A percentile compares a stretch with the other conserved stretches of the same genome.
These are phyloP conservation scores for Drosophila fulvimacula DNA, from an alignment of 2,888 invertebrate genomes.

Conservation along the genomic window DNA sequence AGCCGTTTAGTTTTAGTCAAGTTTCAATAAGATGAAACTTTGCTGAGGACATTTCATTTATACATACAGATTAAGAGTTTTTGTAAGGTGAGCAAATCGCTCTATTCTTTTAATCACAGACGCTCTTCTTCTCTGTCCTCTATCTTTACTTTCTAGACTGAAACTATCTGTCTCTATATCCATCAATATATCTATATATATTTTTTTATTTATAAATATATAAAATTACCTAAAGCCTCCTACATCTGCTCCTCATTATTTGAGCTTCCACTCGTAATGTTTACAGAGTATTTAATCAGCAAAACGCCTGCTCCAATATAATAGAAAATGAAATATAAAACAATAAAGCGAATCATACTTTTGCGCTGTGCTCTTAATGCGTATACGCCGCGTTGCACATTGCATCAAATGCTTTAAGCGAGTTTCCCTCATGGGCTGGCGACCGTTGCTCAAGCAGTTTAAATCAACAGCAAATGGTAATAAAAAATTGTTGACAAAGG, in stretches of 20 bases:
- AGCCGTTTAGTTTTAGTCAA: too few relatives aligned
- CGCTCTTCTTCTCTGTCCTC: too few relatives aligned
- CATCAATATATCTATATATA: too few relatives aligned
- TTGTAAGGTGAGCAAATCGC: too few relatives aligned
- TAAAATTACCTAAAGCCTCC: too few relatives aligned
- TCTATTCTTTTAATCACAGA: too few relatives aligned
- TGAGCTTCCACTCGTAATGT: background rate
- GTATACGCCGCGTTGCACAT: conserved; percentile 39
- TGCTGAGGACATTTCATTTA: too few relatives aligned
- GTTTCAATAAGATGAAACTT: too few relatives aligned
- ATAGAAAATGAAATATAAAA: background rate
- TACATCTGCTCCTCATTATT: too few relatives aligned
- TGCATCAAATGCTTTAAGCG: conserved; percentile 23
- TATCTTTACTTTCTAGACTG: background rate
- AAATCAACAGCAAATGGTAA: conserved; percentile 67
- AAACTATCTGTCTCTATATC: background rate
- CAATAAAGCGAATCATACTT: conserved; percentile 8
- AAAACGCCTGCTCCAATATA: background rate
- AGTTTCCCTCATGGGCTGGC: conserved; percentile 16
- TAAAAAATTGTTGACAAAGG: conserved; percentile 65
- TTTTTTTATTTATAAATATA: too few relatives aligned
- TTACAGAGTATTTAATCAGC: background rate
- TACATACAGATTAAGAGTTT: too few relatives aligned
- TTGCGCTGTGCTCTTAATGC: conserved; percentile 20
- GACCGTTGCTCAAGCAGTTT: conserved; percentile 22